phyloP scores from a whole-genome alignment of 2,113 vertebrate genomes.

The Phycodurus eques region DNA sequence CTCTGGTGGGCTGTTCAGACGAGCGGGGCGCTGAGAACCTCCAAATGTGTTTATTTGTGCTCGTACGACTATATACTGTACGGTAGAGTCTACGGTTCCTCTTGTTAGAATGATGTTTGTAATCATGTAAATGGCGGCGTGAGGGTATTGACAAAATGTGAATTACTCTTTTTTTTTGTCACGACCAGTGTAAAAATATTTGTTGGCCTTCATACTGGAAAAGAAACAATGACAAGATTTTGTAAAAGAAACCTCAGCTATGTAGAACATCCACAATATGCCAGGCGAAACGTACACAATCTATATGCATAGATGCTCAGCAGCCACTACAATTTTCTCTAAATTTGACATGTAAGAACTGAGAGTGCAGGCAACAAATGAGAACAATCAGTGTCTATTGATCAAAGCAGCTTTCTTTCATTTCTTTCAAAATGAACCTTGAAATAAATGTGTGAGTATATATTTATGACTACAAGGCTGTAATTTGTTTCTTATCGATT shows the following conservation, averaged over 20 bases:
- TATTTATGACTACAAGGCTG: constrained; percentile 9
- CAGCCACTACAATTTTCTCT: constrained; percentile 10
- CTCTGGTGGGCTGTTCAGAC: constrained; percentile 68
- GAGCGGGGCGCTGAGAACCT: constrained; percentile 66
- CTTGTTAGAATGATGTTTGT: neutral
- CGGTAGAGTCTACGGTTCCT: neutral
- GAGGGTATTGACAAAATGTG: constrained; percentile 41
- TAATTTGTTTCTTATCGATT: constrained; percentile 16
- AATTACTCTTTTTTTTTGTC: constrained; percentile 27
- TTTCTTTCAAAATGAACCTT: constrained; percentile 15
- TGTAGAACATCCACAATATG: constrained; percentile 61
- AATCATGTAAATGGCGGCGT: constrained; percentile 17
- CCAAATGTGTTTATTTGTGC: constrained; percentile 39
- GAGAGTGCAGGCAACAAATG: constrained; percentile 3
- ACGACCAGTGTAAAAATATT: constrained; percentile 42
- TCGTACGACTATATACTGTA: constrained; percentile 5
- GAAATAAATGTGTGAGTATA: constrained; percentile 9
- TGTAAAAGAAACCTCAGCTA: constrained; percentile 53
- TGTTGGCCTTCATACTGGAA: constrained; percentile 18
- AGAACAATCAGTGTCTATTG: constrained; percentile 17
- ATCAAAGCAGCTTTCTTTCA: constrained; percentile 20
- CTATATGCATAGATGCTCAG: neutral
- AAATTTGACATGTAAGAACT: neutral
- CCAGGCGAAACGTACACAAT: constrained; percentile 12
- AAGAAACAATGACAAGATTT: constrained; percentile 52